These are phyloP conservation scores for Sitta carolinensis DNA, from an alignment of 2,797 vertebrate species.

Conservation along the genomic window DNA sequence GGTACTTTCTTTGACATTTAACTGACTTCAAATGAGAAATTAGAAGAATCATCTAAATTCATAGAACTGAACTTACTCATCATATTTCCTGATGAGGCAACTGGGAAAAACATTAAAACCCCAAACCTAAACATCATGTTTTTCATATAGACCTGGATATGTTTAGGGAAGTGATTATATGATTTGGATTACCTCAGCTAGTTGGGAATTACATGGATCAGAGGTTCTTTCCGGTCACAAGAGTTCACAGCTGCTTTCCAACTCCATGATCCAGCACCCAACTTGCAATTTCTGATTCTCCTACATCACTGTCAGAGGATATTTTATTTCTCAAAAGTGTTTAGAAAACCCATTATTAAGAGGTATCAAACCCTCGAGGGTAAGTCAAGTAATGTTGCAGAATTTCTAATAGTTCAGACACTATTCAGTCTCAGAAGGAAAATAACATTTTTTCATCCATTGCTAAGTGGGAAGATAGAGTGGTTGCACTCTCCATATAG, in stretches of 20 bases:
- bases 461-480: not conserved
- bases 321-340: not conserved
- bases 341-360: not conserved
- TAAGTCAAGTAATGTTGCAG: not conserved
- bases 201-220: not conserved
- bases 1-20: not conserved
- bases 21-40: not conserved
- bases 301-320: not conserved
- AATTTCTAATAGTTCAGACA: not conserved
- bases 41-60: not conserved
- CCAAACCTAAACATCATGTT: accelerated
- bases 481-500: not conserved
- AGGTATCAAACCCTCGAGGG: accelerated
- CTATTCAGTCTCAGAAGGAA: not conserved
- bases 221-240: not conserved
- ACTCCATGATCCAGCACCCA: not conserved
- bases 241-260: not conserved
- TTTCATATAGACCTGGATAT: not conserved
- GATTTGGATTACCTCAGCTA: not conserved
- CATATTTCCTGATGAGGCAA: not conserved
- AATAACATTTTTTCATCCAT: not conserved
- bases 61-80: not conserved
- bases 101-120: not conserved
- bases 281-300: not conserved
- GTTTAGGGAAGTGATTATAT: not conserved